phyloP scores from a whole-genome alignment of 2,888 invertebrate species.

The Tipula helvola region DNA sequence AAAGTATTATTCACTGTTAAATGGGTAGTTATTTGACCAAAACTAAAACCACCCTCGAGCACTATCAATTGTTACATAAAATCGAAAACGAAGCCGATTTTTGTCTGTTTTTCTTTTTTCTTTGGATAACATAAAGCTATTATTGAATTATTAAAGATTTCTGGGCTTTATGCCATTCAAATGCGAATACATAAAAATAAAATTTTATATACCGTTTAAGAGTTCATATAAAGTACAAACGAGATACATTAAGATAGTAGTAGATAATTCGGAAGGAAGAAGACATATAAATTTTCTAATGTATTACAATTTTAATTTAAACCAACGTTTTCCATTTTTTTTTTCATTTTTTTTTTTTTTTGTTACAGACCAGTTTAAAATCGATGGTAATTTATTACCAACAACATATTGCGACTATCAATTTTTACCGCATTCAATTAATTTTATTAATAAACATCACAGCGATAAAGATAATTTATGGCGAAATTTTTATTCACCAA shows the following conservation, averaged over 20 bases:
- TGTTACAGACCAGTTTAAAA: conserved; percentile 67
- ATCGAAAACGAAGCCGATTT: background rate
- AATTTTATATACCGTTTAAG: background rate
- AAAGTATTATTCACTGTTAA: background rate
- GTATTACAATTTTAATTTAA: background rate
- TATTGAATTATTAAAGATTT: background rate
- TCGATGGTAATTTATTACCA: conserved; percentile 61
- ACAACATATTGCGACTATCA: conserved; percentile 77
- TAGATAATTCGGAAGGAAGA: background rate
- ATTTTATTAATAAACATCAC: conserved; percentile 8
- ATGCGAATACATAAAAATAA: background rate
- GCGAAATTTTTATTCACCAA: conserved; percentile 80
- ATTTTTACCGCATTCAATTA: conserved; percentile 48
- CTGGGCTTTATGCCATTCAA: background rate
- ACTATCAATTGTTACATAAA: background rate
- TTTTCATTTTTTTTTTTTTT: conserved; percentile 18
- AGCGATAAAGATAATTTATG: conserved; percentile 53
- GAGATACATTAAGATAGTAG: background rate
- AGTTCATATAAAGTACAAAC: background rate
- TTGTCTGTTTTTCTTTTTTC: background rate
- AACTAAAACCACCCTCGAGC: background rate
- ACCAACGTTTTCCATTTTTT: background rate
- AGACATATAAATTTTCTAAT: background rate
- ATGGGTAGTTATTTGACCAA: background rate
- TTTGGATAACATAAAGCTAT: background rate